Evolutionary conservation across 2,797 vertebrate genomes (phyloP), one percentile per base, ranked within the genome.

Genomic region (Lithobates sylvaticus): DNA sequence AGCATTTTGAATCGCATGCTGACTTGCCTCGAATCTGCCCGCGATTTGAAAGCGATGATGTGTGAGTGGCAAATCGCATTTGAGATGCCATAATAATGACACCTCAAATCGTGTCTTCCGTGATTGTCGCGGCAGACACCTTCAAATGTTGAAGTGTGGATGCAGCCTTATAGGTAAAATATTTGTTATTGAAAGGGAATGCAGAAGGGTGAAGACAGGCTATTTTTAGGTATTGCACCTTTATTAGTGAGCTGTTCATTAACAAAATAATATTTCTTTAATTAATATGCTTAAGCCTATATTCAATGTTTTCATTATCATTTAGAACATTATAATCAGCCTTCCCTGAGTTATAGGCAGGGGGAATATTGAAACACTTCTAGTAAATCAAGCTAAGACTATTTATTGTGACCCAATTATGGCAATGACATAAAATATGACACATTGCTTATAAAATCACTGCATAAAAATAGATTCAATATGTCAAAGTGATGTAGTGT

Each of bases 381-480:
- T 65, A 32, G 27, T 15, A 58, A 23, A 58, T 58, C 47, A 69
- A 69, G 61, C 16, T 76, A 70, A 54, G 27, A 77, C 21, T 50
- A 29, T 84, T 42, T 78, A 78, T 68, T 68, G 68, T 77, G 44
- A 69, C 36, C 44, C 34, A 29, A 79, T 71, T 68, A n/a, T 81
- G 61, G 74, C 58, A 54, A 27, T 39, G 58, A 54, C 29, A 80
- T 80, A 85, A 67, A 74, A 34, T 27, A 54, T 75, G 61, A 42
- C 47, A 39, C 36, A 58, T 74, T 61, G 70, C 44, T 58, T 81
- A 36, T 58, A 27, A 71, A 71, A 39, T 61, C 21, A 74, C 23
- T 12, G 26, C 34, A 54, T 39, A 82, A 68, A 81, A 82, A 79
- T 27, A 64, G 80, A 73, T 39, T 39, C 44, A 64, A 64, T n/a